Base-by-base conservation (phyloP, 2,113 vertebrate genomes). In the Gobio gobio region DNA sequence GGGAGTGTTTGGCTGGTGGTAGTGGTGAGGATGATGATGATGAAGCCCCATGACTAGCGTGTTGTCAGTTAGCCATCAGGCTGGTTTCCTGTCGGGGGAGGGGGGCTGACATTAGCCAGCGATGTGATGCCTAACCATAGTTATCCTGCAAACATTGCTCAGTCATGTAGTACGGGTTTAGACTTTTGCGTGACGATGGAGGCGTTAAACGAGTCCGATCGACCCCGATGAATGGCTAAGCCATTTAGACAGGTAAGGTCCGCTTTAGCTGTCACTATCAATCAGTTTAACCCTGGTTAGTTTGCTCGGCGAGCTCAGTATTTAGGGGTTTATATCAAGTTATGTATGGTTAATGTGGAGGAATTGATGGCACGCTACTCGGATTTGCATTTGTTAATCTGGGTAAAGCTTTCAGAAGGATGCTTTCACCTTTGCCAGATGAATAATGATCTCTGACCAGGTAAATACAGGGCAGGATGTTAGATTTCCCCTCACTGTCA, bases 11-110 rank as follows among this genome's bases (percentile, higher is more conserved):
- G 78, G 63, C 59, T 80, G 78, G 26, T 80, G 54, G 2, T 36
- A 29, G 7, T 36, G 54, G 2, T 79, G 79, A 26, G 66, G 78
- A 22, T 66, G 78, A 47, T 82, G 79, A 68, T 82, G 80, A 83
- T 83, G 33, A 83, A 83, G 80, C 80, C 80, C 80, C 66, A 72
- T 83, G 66, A 72, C 80, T 83, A 83, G 80, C 64, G 49, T 83
- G 80, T 83, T 83, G 80, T 83, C 80, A 83, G 80, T 83, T 83
- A 83, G 80, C 80, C 80, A 83, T 83, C 80, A 83, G 80, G 80
- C 80, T 83, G 80, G 80, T 83, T 83, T 83, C 80, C 80, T 83
- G 80, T 83, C 80, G 80, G 80, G 80, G 80, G 80, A 83, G 22
- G 80, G 78, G 80, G 80, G 49, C 80, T 83, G 80, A 83, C 80